Evolutionary conservation across 2,888 invertebrate species (phyloP), one percentile per base, ranked within the genome.

Genomic region (Sesia apiformis): DNA sequence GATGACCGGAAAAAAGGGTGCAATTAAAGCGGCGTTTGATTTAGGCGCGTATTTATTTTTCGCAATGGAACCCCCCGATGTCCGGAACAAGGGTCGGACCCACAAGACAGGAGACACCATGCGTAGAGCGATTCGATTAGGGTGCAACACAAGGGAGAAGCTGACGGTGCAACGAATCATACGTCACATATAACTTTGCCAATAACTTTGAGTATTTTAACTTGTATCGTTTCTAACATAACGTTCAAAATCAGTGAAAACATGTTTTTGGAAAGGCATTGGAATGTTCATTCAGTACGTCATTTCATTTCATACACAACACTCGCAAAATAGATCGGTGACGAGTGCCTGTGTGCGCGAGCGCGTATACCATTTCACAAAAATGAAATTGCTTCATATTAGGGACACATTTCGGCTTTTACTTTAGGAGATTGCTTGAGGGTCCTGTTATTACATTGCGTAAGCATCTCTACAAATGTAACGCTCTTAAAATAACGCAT

Each of bases 61-160:
- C 78, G 77, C 76, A 73, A 73, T 67, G 66, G 78, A 78, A 80
- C 79, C 81, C 54, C 85, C 83, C 78, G 79, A 78, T 79, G 84
- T 84, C 79, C 81, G 74, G 72, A 65, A 69, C 78, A 81, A 81
- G 86, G 84, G 84, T 77, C 65, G 67, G 70, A 73, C 81, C 81
- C 80, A 79, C 75, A 81, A 82, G 83, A 81, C 76, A 71, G 72
- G 73, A 79, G 78, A 78, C 83, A 81, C 87, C 82, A 85, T 80
- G 81, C 87, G 86, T 86, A 69, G 73, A 78, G 78, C 79, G 68
- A 89, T 88, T 88, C 84, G 86, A 89, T 89, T 88, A 89, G 89
- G 89, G 87, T 84, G 85, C 85, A 84, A 72, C 72, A 70, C 78
- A 76, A 76, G 85, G 85, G 87, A 75, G 74, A 69, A 73, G 78